Evolutionary conservation across 2,888 invertebrate species (phyloP).

Genomic region (Orchesella flavescens): DNA sequence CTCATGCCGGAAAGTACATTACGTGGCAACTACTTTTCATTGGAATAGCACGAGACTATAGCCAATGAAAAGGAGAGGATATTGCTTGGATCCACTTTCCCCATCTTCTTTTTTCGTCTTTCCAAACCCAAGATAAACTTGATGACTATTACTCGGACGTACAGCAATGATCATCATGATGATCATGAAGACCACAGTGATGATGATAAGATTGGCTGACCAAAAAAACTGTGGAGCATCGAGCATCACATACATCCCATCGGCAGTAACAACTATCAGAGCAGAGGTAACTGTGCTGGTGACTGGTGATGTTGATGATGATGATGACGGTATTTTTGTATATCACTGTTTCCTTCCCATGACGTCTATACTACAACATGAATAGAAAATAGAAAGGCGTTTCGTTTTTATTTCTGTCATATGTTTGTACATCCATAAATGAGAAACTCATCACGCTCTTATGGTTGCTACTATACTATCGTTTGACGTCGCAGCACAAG

Average conservation of each 20-base stretch:
- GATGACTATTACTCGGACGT: constrained; percentile 33
- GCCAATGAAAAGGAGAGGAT: constrained; percentile 6
- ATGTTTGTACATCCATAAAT: constrained; percentile 32
- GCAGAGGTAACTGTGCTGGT: constrained; percentile 16
- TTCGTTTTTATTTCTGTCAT: constrained; percentile 20
- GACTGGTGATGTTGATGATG: not conserved
- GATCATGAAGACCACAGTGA: constrained; percentile 28
- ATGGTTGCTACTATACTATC: too few species aligned
- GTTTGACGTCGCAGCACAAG: too few species aligned
- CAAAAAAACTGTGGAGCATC: not conserved
- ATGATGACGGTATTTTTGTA: constrained; percentile 6
- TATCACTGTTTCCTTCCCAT: not conserved
- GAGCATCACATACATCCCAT: not conserved
- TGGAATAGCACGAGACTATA: not conserved
- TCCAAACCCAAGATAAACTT: constrained; percentile 4
- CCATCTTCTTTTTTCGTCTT: constrained; percentile 16
- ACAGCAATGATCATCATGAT: constrained; percentile 24
- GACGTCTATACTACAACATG: too few species aligned
- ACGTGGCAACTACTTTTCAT: constrained; percentile 5
- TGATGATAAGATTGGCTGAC: constrained; percentile 40
- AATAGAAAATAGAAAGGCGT: too few species aligned
- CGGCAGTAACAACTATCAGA: not conserved
- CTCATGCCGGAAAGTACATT: constrained; percentile 7
- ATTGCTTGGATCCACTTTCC: constrained; percentile 21
- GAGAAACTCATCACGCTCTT: constrained; percentile 31